Evolutionary conservation across 2,797 vertebrate species (phyloP).

Genomic region (Malacoctenus gilli): DNA sequence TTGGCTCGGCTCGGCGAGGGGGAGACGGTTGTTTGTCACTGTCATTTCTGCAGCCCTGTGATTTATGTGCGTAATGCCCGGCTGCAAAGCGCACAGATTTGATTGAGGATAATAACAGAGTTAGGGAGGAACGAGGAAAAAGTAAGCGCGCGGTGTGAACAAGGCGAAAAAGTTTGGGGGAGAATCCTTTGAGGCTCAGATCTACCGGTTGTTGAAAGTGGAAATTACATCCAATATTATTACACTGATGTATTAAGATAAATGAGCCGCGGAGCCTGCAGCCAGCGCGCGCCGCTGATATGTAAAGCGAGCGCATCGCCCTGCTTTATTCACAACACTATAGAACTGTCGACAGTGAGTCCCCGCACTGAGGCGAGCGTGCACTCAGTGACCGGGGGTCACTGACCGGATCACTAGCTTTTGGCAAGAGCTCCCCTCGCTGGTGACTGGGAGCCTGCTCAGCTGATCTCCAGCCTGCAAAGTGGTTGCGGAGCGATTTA

Average conservation of each 20-base stretch:
- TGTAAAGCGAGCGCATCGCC: background rate
- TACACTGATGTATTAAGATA: too few species aligned
- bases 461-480: background rate
- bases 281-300: too few species aligned
- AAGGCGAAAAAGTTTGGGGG: background rate
- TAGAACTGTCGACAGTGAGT: background rate
- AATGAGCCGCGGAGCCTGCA: too few species aligned
- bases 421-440: conserved; percentile 6
- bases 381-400: conserved; percentile 2
- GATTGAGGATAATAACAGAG: conserved; percentile 19
- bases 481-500: background rate
- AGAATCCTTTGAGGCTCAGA: too few species aligned
- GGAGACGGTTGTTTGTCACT: conserved; percentile 13
- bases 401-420: conserved; percentile 14
- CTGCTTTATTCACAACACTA: background rate
- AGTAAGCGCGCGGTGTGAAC: background rate
- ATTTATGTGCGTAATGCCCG: conserved; percentile 29
- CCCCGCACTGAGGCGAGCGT: background rate
- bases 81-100: conserved; percentile 18
- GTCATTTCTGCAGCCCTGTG: conserved; percentile 17
- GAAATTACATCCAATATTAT: too few species aligned
- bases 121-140: conserved; percentile 27
- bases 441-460: conserved; percentile 4
- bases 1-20: background rate
- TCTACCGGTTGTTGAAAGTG: too few species aligned